A percentile compares a stretch with the other conserved stretches of the same genome.
Evolutionary conservation across 2,113 vertebrate species (phyloP).

Genomic region (Microtus ochrogaster): DNA sequence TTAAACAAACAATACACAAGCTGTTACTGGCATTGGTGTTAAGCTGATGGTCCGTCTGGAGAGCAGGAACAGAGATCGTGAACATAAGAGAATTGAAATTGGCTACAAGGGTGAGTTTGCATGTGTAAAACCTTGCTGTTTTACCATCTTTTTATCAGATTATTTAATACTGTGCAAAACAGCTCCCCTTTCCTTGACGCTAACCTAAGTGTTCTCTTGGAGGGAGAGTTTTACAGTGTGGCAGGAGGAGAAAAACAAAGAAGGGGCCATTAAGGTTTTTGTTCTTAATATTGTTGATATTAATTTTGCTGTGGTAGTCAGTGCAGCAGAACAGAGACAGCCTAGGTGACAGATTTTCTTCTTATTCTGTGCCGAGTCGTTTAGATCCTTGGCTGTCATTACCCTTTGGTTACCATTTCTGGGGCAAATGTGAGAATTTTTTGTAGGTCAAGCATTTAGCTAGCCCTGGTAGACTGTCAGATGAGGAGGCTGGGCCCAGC

Average conservation of each 20-base stretch:
- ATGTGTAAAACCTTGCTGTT: conserved; percentile 84
- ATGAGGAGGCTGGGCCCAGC: not conserved
- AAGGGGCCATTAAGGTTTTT: not conserved
- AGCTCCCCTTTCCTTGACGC: conserved; percentile 66
- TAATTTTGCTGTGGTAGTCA: not conserved
- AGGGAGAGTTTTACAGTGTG: conserved; percentile 18
- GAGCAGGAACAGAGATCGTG: conserved; percentile 88
- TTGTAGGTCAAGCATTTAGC: not conserved
- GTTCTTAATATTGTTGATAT: too few species aligned
- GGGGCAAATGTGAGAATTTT: conserved; percentile 13
- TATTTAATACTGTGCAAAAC: conserved; percentile 72
- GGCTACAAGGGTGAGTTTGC: conserved; percentile 85
- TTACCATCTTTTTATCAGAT: conserved; percentile 80
- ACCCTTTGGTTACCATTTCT: not conserved
- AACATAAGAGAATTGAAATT: conserved; percentile 87
- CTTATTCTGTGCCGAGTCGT: not conserved
- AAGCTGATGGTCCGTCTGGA: conserved; percentile 93
- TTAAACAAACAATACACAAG: conserved; percentile 93
- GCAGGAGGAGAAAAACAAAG: conserved; percentile 43
- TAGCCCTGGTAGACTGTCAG: not conserved
- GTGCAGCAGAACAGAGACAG: not conserved
- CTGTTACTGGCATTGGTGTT: conserved; percentile 92
- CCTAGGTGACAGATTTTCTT: not conserved
- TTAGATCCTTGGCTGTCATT: not conserved
- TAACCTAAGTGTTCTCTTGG: not conserved